Percentiles rank a stretch among this genome's conserved stretches.
These are phyloP conservation scores for Anthopleura xanthogrammica DNA, from an alignment of 92 coral and sea anemone genomes.

Conservation along the genomic window DNA sequence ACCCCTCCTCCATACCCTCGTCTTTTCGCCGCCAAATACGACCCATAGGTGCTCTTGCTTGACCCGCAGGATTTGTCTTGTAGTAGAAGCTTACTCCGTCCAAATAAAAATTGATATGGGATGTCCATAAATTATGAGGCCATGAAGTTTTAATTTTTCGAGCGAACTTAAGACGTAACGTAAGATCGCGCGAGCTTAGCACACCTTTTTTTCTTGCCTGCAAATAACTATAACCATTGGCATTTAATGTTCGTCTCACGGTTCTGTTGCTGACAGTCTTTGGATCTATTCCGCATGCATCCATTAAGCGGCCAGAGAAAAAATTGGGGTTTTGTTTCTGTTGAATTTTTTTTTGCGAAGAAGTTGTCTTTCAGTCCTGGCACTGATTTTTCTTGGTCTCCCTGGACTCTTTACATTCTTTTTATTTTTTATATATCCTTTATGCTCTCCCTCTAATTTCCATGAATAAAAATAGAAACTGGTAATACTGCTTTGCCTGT, in stretches of 20 bases:
- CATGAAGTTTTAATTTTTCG: neutral
- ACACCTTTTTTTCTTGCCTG: constrained; percentile 44
- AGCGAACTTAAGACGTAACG: constrained; percentile 17
- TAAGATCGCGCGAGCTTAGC: neutral
- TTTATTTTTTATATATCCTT: neutral
- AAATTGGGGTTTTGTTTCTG: constrained; percentile 3
- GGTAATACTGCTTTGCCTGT: too few relatives aligned
- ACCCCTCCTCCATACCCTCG: constrained; percentile 37
- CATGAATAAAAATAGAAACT: too few relatives aligned
- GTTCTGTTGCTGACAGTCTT: neutral
- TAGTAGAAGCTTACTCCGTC: constrained; percentile 45
- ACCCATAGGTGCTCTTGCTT: constrained; percentile 47
- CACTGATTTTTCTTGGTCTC: neutral
- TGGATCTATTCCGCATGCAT: neutral
- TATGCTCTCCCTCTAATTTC: too few relatives aligned
- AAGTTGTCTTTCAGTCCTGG: neutral
- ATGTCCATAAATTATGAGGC: constrained; percentile 28
- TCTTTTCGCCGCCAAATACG: constrained; percentile 39
- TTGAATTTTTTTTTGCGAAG: neutral
- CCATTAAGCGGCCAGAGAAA: neutral
- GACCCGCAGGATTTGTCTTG: constrained; percentile 39
- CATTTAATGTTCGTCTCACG: neutral
- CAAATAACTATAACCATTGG: neutral
- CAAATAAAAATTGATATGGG: constrained; percentile 33
- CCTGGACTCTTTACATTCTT: neutral